Conservation (phyloP, 2,888 invertebrate species). For the Steinernema scapterisci region DNA sequence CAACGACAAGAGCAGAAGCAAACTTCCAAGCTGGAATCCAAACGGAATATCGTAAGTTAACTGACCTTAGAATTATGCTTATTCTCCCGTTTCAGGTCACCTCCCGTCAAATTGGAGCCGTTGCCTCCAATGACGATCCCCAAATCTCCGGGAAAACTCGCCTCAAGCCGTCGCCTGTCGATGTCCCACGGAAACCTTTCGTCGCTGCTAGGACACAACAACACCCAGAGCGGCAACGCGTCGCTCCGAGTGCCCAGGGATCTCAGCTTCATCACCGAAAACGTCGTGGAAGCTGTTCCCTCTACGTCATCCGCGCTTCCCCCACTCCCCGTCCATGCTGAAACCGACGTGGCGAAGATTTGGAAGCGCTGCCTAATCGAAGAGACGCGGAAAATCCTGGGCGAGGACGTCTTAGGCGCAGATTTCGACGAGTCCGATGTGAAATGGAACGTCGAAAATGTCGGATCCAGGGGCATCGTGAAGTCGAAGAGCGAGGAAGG, state of each 20-base stretch:
- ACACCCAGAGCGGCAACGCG: background rate
- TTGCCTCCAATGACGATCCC: conserved; percentile 14
- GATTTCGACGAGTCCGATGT: background rate
- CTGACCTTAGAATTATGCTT: too few relatives aligned
- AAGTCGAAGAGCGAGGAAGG: background rate
- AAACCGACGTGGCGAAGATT: background rate
- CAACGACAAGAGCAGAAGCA: background rate
- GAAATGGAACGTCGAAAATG: conserved; percentile 8
- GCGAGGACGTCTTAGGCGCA: background rate
- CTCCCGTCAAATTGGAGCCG: background rate
- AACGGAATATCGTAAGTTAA: background rate
- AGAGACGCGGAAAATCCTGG: background rate
- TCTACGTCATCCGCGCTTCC: background rate
- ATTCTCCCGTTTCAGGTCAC: background rate
- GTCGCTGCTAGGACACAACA: background rate
- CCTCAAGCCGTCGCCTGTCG: background rate
- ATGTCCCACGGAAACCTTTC: conserved; percentile 20
- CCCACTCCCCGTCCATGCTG: background rate
- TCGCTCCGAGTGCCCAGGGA: background rate
- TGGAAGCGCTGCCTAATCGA: conserved; percentile 9
- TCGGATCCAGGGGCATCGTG: background rate
- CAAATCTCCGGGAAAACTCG: background rate
- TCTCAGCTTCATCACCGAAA: conserved; percentile 21
- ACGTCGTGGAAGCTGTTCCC: background rate
- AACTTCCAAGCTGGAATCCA: background rate